These are phyloP conservation scores for Melanogrammus aeglefinus DNA, from an alignment of 2,797 vertebrate species.

Conservation along the genomic window DNA sequence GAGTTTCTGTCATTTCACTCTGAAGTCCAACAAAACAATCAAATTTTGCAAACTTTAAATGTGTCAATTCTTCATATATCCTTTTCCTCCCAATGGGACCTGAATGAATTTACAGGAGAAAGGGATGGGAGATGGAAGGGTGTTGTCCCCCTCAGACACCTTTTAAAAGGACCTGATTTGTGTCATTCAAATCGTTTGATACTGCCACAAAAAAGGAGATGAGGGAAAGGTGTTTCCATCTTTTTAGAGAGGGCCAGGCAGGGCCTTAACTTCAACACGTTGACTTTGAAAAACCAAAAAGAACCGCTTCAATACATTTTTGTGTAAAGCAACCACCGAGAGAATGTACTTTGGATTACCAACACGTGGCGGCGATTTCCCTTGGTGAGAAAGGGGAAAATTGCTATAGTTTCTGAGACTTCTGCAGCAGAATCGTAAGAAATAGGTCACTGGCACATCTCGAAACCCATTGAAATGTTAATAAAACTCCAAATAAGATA, in stretches of 20 bases:
- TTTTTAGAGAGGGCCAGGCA: background rate
- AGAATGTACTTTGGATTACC: background rate
- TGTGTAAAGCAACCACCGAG: background rate
- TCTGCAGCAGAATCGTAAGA: background rate
- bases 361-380: background rate
- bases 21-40: background rate
- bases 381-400: background rate
- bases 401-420: background rate
- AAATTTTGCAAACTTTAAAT: background rate
- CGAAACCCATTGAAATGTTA: background rate
- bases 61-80: background rate
- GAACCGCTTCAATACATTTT: background rate
- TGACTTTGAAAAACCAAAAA: background rate
- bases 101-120: background rate
- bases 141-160: background rate
- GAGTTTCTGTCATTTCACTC: background rate
- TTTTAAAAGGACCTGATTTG: background rate
- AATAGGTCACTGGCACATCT: slow-evolving; percentile 5
- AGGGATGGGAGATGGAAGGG: background rate
- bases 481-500: background rate
- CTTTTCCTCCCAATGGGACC: background rate
- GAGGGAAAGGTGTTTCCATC: background rate
- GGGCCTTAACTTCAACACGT: background rate
- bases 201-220: background rate
- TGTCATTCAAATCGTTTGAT: background rate